Evolutionary conservation across 2,888 invertebrate species (phyloP), one percentile per base, ranked within the genome.

Genomic region (Acronicta leporina): DNA sequence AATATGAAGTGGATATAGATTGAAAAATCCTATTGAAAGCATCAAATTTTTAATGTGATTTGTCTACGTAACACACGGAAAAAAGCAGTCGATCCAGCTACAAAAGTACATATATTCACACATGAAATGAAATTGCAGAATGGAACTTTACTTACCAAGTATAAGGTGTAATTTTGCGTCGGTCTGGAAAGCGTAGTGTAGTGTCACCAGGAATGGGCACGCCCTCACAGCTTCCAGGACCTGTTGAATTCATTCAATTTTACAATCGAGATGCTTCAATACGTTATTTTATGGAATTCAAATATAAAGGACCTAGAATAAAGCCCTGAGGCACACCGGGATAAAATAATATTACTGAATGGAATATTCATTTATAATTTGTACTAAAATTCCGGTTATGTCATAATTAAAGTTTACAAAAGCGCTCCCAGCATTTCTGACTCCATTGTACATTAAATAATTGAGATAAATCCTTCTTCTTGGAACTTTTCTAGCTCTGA

Each of bases 121-220:
- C 35, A 40, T 6, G 15, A 41, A 15, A 25, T 9, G 13, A 15
- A 7, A 62, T 38, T 25, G 16, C 1, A 65, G 73, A 73, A 55
- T 63, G 13, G n/a, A 53, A 62, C 63, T 67, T 15, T 62, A 95
- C 96, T 96, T 93, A 99, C 99, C 99, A 87, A 99, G 96, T 80
- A 99, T 98, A 78, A 99, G 96, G 94, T 99, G 99, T 75, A 99
- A 96, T 94, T 99, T 99, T 54, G 98, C 97, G 84, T 99, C 98
- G 9, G 99, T 99, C 94, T 99, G 99, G 95, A 99, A 99, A 87
- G 99, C 99, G 92, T 99, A 99, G 93, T 99, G 98, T 75, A 99
- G 96, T 41, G 98, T 99, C 80, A 99, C 99, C 75, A 99, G 96
- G 94, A 99, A 99, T 53, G 99, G 99, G 85, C 98, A 97, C 88